Conservation (phyloP, 2,113 vertebrate genomes). For the Psettodes erumei region DNA sequence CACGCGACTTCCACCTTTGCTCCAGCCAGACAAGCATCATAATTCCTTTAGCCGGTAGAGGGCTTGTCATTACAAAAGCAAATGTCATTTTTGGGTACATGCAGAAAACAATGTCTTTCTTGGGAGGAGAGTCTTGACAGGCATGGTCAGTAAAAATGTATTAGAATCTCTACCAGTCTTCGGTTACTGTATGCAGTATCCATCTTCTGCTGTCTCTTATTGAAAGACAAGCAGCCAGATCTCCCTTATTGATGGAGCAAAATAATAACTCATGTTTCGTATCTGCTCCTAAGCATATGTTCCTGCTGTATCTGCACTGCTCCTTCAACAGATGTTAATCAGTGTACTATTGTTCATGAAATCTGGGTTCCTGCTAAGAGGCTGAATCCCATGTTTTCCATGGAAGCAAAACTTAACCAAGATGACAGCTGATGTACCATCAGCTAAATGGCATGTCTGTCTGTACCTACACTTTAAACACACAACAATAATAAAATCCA, state of each 20-base stretch:
- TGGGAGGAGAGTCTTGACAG: not conserved
- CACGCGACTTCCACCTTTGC: not conserved
- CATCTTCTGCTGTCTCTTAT: not conserved
- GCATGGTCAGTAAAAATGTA: not conserved
- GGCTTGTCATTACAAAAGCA: not conserved
- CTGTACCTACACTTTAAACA: not conserved
- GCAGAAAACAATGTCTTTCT: not conserved
- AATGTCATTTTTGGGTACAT: not conserved
- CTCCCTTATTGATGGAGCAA: not conserved
- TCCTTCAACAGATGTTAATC: constrained; percentile 6
- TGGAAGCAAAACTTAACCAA: not conserved
- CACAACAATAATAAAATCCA: not conserved
- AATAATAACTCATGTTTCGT: not conserved
- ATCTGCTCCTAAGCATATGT: not conserved
- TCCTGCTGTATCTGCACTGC: not conserved
- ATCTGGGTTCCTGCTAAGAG: too few relatives aligned
- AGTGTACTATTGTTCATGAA: not conserved
- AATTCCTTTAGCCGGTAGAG: not conserved
- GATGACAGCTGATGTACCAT: not conserved
- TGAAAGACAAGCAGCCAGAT: not conserved
- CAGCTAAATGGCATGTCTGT: not conserved
- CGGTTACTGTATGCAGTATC: not conserved
- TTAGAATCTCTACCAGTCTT: not conserved
- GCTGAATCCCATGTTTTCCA: too few relatives aligned
- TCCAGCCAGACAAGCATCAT: not conserved